Base-by-base conservation (phyloP, 2,797 vertebrate species). In the Okamejei kenojei region DNA sequence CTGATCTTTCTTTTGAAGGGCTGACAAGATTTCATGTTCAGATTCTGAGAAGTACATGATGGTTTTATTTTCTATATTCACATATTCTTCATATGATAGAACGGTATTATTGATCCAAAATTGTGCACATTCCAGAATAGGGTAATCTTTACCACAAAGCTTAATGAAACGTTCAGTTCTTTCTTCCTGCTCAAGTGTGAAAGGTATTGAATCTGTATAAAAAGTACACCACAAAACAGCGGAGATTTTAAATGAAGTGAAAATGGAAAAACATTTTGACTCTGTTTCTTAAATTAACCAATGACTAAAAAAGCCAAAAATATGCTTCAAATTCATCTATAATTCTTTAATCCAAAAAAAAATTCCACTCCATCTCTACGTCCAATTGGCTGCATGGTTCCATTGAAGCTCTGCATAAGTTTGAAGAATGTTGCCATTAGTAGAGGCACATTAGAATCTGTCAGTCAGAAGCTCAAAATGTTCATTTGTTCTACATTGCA, bases 61-160 rank as follows among this genome's bases (percentile, higher is more conserved):
- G 93, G 95, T 96, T 94, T 97, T 98, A 94, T 98, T 97, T 63
- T 68, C 79, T 94, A 98, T 96, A n/a, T n/a, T 0, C 29, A 32
- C 0, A 10, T 1, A 19, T 11, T 93, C 5, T 19, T 73, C 9
- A 65, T 84, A 21, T 32, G 8, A 23, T 29, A 95, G 1, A 9
- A 97, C 17, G 0, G 93, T 0, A 0, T 29, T 58, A 7, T 0
- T 0, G 32, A 97, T 94, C 98, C 98, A 99, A 0, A 0, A 29
- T 1, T 94, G 0, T 73, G 98, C 98, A 93, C 97, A 97, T 93
- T 0, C 68, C 88, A 95, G 0, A n/a, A 94, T 94, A 84, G 95
- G 95, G 0, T 0, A 0, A 0, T 76, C 94, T 1, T 0, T 2
- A 54, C 95, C 94, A 58, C 0, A 79, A 54, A 98, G 94, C 78